Conservation (phyloP, 2,888 invertebrate genomes). For the Oxyteleia sp. region DNA sequence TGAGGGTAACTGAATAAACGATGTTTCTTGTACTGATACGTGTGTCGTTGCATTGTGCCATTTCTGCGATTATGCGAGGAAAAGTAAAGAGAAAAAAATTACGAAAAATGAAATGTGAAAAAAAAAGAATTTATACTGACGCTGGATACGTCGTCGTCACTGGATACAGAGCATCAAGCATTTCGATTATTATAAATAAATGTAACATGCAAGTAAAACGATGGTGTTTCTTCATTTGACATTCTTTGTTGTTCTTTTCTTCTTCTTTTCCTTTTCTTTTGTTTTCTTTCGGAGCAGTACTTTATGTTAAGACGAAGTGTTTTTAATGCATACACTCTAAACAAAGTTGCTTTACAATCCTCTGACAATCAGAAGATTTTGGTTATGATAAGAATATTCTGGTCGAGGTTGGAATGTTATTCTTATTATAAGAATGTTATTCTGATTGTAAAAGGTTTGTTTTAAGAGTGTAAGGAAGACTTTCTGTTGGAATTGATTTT, state of each 20-base stretch:
- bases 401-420: no score
- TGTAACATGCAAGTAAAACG: conserved; percentile 73
- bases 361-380: no score
- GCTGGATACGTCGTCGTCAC: conserved; percentile 77
- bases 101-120: conserved; percentile 30
- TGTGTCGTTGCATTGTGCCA: conserved; percentile 73
- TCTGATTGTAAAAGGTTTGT: no score
- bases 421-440: no score
- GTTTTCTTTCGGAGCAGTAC: no score
- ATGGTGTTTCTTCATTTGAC: conserved; percentile 57
- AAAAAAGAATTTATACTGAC: conserved; percentile 72
- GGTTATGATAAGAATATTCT: no score
- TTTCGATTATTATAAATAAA: conserved; percentile 77
- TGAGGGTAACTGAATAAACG: conserved; percentile 69
- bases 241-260: conserved; percentile 6
- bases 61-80: conserved; percentile 66
- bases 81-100: conserved; percentile 34
- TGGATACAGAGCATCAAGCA: conserved; percentile 76
- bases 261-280: conserved; percentile 29
- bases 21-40: conserved; percentile 72
- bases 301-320: no score
- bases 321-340: no score
- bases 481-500: background rate
- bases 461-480: background rate
- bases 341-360: no score